Evolutionary conservation across 2,888 invertebrate species (phyloP), one percentile per base, ranked within the genome.

Genomic region (Halictus quadricinctus): DNA sequence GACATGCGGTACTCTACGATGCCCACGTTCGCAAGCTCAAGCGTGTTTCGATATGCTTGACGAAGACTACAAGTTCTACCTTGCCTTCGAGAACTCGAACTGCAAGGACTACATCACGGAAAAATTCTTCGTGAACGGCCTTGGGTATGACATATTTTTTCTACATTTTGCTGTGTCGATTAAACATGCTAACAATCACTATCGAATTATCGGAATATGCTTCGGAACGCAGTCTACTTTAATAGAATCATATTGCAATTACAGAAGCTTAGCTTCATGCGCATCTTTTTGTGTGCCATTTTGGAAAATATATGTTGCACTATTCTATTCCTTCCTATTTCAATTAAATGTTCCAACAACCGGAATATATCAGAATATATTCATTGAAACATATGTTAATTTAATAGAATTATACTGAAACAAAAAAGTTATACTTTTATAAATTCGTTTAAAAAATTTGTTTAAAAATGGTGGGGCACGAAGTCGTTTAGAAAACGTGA

Each of bases 11-110:
- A 96, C 96, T 36, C 96, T 97, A 88, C 97, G 97, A 93, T 99
- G 99, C 93, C 97, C 98, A 0, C 96, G 98, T 74, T 96, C 97
- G 76, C 97, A 97, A 91, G 95, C 96, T 25, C 97, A 97, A 92
- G 96, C 97, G 93, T 99, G 99, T 94, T 97, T 98, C 93, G 97
- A 98, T 83, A 97, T 98, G 96, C 96, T 99, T 80, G 97, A 98
- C 93, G 97, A 96, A 85, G 98, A 99, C 89, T 99, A 99, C 95
- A 99, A 99, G 95, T 99, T 99, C 95, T 99, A 99, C 94, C 96
- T 99, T 90, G 98, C 99, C 0, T 99, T 99, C 94, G 99, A 99
- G 95, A 99, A 99, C 95, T 99, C 99, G 50, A 99, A 99, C 93
- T 99, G 99, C 95, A 96, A 97, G 82, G 99, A 99, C 95, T 99